Evolutionary conservation across 2,113 vertebrate genomes (phyloP), one percentile per base, ranked within the genome.

Genomic region (Cebus imitator): DNA sequence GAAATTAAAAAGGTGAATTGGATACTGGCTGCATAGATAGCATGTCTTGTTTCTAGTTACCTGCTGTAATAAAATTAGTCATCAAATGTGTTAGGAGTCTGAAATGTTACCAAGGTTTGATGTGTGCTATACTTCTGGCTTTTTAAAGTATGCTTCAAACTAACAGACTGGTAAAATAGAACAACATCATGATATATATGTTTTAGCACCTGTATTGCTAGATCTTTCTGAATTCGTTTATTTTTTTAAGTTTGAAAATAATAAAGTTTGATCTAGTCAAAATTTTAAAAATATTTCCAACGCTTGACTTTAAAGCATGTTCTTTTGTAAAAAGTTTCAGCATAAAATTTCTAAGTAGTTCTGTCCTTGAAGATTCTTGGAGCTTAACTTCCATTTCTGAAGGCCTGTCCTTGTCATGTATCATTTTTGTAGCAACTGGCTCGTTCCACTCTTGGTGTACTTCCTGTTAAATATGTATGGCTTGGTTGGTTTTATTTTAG

Each of bases 401-500:
- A 97, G 68, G 40, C 72, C 92, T 94, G 16, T 66, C 61, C 91
- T 97, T 92, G 25, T 94, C 40, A 48, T 87, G 10, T 18, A 90
- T 97, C 40, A 43, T 85, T 98, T 97, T 95, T 82, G 76, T 91
- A 93, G 78, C 21, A 96, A 7, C 87, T 96, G 88, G 87, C 64
- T 96, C 95, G 92, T 92, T 90, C 87, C 18, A 57, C 6, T 96
- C 96, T 97, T 81, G 43, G 2, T 95, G 25, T 3, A 57, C 57
- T 87, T 84, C 48, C 66, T 4, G 0, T 98, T 97, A 97, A 97
- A 94, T 96, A 90, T 97, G 87, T 96, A 58, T 95, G 90, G 72
- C 27, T 85, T 16, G 52, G 10, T 96, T 97, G 95, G n/a, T 78
- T 98, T 97, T 45, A 87, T 96, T 94, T 98, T 90, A 87, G 13